Evolutionary conservation across 2,797 vertebrate species (phyloP), one percentile per base, ranked within the genome.

Genomic region (Oryzias sinensis): DNA sequence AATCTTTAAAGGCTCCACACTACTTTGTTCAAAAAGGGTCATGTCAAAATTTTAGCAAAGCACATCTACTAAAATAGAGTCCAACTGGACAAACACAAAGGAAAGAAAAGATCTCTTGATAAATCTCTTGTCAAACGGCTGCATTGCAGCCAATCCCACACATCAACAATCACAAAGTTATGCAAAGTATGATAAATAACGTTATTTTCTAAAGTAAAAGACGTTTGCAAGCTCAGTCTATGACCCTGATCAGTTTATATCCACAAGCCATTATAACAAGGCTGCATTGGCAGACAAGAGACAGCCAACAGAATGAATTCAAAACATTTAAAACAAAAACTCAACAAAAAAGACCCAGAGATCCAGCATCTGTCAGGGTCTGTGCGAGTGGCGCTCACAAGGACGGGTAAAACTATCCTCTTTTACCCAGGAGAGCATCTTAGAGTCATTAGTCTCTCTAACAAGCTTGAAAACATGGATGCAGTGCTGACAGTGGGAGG

Each of bases 381-480:
- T 6, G 6, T 27, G 9, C 11, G 33, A 37, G 9, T 9, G 9
- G 11, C 33, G 11, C 33, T 37, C 9, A 53, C 43, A 22, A 62
- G 0, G 2, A 9, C 2, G 27, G 49, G 54, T 69, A 67, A 43
- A 70, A 52, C 54, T 54, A 20, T 18, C 5, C 49, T 4, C 16
- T 62, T 29, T 53, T 13, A 52, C 27, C 49, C 53, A 17, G 17
- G 18, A 43, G 56, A 60, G 27, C 25, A 40, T 61, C 53, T 62
- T 14, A 59, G 42, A 68, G 62, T 45, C 33, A 49, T 56, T 53
- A 49, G 51, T 61, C 51, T 44, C 44, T 47, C 56, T 78, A 53
- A 52, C 27, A 50, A 62, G 50, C 56, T 27, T n/a, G 15, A 68
- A 64, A 68, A 43, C 52, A 71, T 56, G 41, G 50, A 58, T 43